phyloP scores from a whole-genome alignment of 2,797 vertebrate genomes.

The Acanthornis magna region DNA sequence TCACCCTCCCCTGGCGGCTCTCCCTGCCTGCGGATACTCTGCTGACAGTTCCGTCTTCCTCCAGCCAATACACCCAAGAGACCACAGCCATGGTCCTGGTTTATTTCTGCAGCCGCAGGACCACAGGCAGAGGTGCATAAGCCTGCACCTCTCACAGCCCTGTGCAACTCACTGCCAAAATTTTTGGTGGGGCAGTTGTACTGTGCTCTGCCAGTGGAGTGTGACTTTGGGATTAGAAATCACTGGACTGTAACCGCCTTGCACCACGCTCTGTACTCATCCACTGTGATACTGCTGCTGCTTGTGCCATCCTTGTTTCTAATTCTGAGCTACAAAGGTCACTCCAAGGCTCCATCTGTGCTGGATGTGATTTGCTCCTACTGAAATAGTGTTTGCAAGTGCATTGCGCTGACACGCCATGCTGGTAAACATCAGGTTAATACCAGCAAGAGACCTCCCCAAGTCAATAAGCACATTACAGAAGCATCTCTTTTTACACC shows the following conservation, averaged over 20 bases:
- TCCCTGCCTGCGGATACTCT: fast-evolving
- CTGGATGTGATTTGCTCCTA: not conserved
- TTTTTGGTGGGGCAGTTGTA: not conserved
- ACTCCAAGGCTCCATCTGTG: not conserved
- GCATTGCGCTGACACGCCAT: not conserved
- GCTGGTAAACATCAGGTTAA: not conserved
- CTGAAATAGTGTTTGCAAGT: not conserved
- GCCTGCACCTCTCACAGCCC: not conserved
- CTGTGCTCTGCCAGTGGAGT: not conserved
- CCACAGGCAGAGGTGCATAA: not conserved
- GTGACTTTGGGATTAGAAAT: not conserved
- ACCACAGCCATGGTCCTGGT: not conserved
- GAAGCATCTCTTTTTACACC: not conserved
- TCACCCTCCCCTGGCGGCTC: not conserved
- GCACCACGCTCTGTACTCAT: not conserved
- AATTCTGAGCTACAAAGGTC: not conserved
- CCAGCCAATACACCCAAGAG: not conserved
- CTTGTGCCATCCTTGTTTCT: not conserved
- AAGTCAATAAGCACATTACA: not conserved
- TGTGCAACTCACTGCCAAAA: not conserved
- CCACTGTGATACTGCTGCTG: not conserved
- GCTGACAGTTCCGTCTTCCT: not conserved
- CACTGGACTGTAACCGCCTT: not conserved
- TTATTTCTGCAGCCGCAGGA: not conserved
- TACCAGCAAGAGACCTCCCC: not conserved